Evolutionary conservation across 2,797 vertebrate species (phyloP).

Genomic region (Gymnocypris eckloni): DNA sequence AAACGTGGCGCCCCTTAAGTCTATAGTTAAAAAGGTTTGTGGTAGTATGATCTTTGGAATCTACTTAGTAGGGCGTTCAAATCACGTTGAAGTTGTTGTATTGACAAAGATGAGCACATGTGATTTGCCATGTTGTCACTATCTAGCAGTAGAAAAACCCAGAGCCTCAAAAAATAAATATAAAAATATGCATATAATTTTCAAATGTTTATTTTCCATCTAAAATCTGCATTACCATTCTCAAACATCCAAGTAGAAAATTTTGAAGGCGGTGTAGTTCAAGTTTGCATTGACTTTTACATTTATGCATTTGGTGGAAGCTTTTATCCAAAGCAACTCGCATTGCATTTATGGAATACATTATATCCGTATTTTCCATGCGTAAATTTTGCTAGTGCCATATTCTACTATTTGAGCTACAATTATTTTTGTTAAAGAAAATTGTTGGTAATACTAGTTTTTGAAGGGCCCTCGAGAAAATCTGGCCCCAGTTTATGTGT

Average conservation of each 20-base stretch:
- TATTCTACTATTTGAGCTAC: neutral
- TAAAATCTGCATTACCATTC: neutral
- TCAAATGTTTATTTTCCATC: neutral
- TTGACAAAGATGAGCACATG: neutral
- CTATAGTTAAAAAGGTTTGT: conserved; percentile 70
- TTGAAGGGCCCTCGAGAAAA: neutral
- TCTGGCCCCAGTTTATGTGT: neutral
- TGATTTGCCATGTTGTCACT: neutral
- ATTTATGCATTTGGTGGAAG: neutral
- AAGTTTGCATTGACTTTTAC: neutral
- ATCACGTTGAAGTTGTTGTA: too few relatives aligned
- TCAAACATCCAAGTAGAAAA: neutral
- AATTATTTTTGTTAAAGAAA: neutral
- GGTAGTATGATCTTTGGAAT: neutral
- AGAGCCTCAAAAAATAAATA: neutral
- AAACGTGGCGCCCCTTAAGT: conserved; percentile 60
- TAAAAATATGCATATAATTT: neutral
- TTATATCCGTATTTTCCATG: too few relatives aligned
- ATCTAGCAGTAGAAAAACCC: neutral
- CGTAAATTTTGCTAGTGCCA: neutral
- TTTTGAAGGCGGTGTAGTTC: neutral
- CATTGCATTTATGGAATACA: neutral
- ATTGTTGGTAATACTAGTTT: neutral
- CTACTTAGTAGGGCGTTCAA: neutral
- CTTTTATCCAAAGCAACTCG: neutral